Conservation (phyloP, 2,888 invertebrate species). For the Cheilosia impressa region DNA sequence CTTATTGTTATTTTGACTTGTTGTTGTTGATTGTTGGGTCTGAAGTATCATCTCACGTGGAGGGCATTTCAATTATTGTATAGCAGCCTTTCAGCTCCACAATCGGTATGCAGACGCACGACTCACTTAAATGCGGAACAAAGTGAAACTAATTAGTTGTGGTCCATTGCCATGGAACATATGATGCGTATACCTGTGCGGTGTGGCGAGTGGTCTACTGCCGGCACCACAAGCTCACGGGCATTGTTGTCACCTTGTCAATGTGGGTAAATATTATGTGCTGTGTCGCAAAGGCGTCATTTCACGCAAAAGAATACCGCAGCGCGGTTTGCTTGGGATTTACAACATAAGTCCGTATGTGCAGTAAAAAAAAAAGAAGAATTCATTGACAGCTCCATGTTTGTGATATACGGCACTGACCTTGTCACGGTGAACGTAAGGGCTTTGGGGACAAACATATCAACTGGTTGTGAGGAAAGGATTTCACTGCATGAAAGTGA, state of each 20-base stretch:
- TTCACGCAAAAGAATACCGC: conserved; percentile 41
- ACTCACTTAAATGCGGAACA: conserved; percentile 65
- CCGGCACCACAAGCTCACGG: conserved; percentile 23
- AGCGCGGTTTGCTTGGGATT: conserved; percentile 40
- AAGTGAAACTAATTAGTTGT: conserved; percentile 68
- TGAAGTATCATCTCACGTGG: conserved; percentile 53
- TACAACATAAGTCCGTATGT: conserved; percentile 21
- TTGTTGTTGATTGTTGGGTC: conserved; percentile 12
- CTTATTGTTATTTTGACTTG: conserved; percentile 52
- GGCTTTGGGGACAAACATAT: too few relatives aligned
- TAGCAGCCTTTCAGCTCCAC: conserved; percentile 33
- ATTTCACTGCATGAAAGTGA: not conserved
- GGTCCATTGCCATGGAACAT: conserved; percentile 39
- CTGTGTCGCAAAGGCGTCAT: conserved; percentile 3
- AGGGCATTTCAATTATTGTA: conserved; percentile 24
- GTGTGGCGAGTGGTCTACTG: not conserved
- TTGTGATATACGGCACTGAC: conserved; percentile 41
- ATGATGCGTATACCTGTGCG: not conserved
- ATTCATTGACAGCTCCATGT: conserved; percentile 13
- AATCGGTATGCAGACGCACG: conserved; percentile 69
- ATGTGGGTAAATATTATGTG: conserved; percentile 1
- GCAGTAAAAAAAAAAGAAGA: conserved; percentile 10
- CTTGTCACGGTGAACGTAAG: conserved; percentile 20
- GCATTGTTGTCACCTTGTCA: conserved; percentile 45
- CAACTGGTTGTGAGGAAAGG: not conserved